Base-by-base conservation (phyloP, 2,888 invertebrate genomes). In the Heteromyza rotundicornis region DNA sequence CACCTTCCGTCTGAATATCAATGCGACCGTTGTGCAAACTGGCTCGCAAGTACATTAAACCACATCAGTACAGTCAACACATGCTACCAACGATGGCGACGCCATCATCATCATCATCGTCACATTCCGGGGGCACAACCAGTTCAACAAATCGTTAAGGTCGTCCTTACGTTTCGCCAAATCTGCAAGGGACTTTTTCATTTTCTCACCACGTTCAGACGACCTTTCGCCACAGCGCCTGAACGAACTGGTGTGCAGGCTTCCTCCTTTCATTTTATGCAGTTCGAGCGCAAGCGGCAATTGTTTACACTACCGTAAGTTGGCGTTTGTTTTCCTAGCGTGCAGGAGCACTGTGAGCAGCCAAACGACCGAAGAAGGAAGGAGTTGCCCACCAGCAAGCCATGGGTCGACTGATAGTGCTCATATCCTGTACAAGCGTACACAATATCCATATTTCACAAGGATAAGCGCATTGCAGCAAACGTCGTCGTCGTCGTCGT, bases 381-480 rank as follows among this genome's bases (percentile, higher is more conserved):
- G 10, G 40, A 40, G 40, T n/a, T 40, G 40, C n/a, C 12, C 14
- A 36, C 7, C 20, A 16, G 75, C 73, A 75, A 71, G 73, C 77
- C 69, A 65, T 63, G 59, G 55, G 63, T 14, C 67, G 57, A 66
- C 63, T 50, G 74, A 67, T 73, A 73, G 74, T 74, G 73, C 72
- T 73, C 76, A 76, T 73, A 75, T 75, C 72, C 75, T 77, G 57
- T 60, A 52, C 66, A 66, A 67, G 57, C 54, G 63, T 78, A 74
- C 71, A 80, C 80, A 78, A 82, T 81, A 80, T 80, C 72, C 81
- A 82, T 81, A 82, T 79, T 80, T 81, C 81, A 79, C 78, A 79
- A 80, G 82, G 82, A 83, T 81, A 82, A 82, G 82, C 82, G 82
- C 82, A 82, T 72, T 82, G 83, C 82, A 82, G 83, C 82, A 82